phyloP scores from a whole-genome alignment of 53 echinoderm and acorn worm species.

The Mesocentrotus franciscanus region DNA sequence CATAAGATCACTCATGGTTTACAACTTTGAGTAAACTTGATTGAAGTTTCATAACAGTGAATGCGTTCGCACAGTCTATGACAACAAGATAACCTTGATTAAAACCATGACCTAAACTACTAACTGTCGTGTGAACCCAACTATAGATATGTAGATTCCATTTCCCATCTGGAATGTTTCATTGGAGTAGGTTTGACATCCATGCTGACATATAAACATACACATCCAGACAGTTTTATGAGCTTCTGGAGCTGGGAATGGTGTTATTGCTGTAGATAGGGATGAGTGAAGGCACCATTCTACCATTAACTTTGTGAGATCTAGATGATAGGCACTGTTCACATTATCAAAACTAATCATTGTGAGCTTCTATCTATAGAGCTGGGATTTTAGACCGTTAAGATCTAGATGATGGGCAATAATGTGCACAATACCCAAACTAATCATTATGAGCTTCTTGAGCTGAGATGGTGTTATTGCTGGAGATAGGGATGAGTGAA shows the following conservation, averaged over 20 bases:
- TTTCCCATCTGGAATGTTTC: constrained; percentile 55
- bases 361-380: too few relatives aligned
- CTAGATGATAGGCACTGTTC: constrained; percentile 3
- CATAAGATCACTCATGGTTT: too few relatives aligned
- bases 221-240: constrained; percentile 58
- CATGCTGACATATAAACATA: constrained; percentile 62
- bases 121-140: too few relatives aligned
- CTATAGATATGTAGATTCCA: constrained; percentile 23
- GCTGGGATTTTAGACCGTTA: too few relatives aligned
- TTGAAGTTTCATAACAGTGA: too few relatives aligned
- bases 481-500: constrained; percentile 7
- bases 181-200: constrained; percentile 49
- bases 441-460: not conserved
- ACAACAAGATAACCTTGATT: too few relatives aligned
- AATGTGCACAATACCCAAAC: too few relatives aligned
- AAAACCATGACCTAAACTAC: too few relatives aligned
- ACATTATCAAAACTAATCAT: not conserved
- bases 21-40: too few relatives aligned
- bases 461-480: not conserved
- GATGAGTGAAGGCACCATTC: constrained; percentile 42
- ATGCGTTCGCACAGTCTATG: too few relatives aligned
- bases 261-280: constrained; percentile 41
- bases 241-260: not conserved
- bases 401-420: too few relatives aligned
- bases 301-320: not conserved